phyloP scores from a whole-genome alignment of 2,888 invertebrate species.

The Ennomos quercinarius region DNA sequence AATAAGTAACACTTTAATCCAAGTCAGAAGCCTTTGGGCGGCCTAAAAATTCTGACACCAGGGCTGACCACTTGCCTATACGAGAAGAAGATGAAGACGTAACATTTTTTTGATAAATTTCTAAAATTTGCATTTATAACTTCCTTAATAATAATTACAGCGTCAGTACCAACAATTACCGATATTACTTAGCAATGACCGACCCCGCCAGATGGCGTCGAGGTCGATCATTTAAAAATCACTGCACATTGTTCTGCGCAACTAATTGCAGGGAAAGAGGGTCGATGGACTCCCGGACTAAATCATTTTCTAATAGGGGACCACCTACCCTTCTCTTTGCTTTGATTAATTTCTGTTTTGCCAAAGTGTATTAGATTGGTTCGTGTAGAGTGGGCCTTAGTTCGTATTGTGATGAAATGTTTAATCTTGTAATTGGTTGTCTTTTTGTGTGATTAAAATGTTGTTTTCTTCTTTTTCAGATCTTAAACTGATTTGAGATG shows the following conservation, averaged over 20 bases:
- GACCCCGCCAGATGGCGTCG: constrained; percentile 75
- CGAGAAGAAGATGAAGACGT: too few relatives aligned
- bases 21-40: too few relatives aligned
- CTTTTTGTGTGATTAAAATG: constrained; percentile 22
- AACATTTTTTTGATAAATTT: too few relatives aligned
- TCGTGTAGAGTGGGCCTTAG: constrained; percentile 36
- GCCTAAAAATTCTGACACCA: too few relatives aligned
- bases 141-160: constrained; percentile 17
- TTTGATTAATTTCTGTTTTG: constrained; percentile 54
- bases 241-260: constrained; percentile 83
- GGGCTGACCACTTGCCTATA: too few relatives aligned
- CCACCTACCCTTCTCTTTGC: constrained; percentile 39
- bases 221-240: constrained; percentile 83
- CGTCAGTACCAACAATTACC: constrained; percentile 68
- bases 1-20: too few relatives aligned
- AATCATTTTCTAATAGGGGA: constrained; percentile 80
- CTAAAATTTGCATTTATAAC: not conserved
- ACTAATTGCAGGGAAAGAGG: constrained; percentile 85
- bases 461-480: constrained; percentile 24
- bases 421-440: constrained; percentile 29
- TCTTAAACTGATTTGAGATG: constrained; percentile 12
- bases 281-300: constrained; percentile 74
- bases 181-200: constrained; percentile 71
- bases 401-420: constrained; percentile 29
- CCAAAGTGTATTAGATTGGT: constrained; percentile 35